Evolutionary conservation across 2,888 invertebrate species (phyloP).

Genomic region (Helobdella robusta): DNA sequence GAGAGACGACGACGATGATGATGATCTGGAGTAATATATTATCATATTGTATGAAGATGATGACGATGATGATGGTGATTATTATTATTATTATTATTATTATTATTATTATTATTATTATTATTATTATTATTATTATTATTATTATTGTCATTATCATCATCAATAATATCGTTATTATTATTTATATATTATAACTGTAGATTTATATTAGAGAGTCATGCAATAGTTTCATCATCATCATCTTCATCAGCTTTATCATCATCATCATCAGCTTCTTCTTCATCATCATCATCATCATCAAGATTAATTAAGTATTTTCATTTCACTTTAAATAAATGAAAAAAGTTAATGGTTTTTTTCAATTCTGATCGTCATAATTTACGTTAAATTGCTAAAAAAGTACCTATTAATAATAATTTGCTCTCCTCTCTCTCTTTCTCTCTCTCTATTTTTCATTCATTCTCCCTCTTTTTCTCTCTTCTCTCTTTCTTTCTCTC

Average conservation of each 20-base stretch:
- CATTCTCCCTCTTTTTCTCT: constrained; percentile 19
- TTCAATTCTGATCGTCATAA: no score
- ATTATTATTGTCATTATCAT: background rate
- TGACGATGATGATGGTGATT: background rate
- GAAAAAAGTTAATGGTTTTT: no score
- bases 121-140: background rate
- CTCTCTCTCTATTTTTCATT: constrained; percentile 6
- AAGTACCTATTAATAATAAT: background rate
- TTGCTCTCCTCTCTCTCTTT: constrained; percentile 11
- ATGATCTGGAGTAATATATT: no score
- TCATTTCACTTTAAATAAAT: no score
- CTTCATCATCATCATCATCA: background rate
- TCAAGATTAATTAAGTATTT: no score
- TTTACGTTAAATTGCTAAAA: background rate
- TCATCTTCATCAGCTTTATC: background rate
- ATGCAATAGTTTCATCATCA: background rate
- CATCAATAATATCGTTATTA: background rate
- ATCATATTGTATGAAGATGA: no score
- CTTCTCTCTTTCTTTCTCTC: constrained; percentile 20
- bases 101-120: constrained; percentile 1
- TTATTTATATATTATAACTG: background rate
- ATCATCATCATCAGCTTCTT: background rate
- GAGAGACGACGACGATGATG: no score
- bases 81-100: background rate
- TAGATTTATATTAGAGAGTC: background rate